Evolutionary conservation across 1,140 invertebrate species (phyloP).

Genomic region (Rhyzopertha dominica): DNA sequence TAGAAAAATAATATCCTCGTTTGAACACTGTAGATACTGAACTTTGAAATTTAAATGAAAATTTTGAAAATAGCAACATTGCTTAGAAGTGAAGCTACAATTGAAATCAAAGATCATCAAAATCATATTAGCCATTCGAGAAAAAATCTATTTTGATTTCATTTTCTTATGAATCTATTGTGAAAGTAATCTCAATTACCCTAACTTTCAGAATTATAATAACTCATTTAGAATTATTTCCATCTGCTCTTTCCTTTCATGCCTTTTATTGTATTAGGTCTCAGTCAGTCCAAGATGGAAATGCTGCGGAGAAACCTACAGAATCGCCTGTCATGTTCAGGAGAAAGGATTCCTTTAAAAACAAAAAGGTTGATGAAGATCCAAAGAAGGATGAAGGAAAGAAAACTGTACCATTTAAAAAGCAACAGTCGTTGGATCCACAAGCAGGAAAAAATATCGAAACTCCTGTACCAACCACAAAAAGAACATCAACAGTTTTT

Average conservation of each 20-base stretch:
- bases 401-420: conserved; percentile 50
- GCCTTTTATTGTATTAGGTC: conserved; percentile 29
- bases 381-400: conserved; percentile 53
- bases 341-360: conserved; percentile 45
- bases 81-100: too few species aligned
- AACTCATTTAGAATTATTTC: background rate
- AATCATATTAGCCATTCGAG: too few species aligned
- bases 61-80: too few species aligned
- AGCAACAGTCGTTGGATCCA: conserved; percentile 51
- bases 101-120: too few species aligned
- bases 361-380: conserved; percentile 43
- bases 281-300: conserved; percentile 51
- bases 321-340: conserved; percentile 66
- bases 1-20: too few species aligned
- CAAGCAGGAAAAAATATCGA: conserved; percentile 42
- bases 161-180: too few species aligned
- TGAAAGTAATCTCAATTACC: too few species aligned
- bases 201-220: too few species aligned
- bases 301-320: conserved; percentile 58
- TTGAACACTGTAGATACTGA: too few species aligned
- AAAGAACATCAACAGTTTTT: conserved; percentile 81
- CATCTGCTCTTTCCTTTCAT: background rate
- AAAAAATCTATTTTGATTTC: too few species aligned
- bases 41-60: too few species aligned
- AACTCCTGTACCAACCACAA: conserved; percentile 53